These are phyloP conservation scores for Diachasmimorpha longicaudata DNA, from an alignment of 1,140 invertebrate species.

Conservation along the genomic window DNA sequence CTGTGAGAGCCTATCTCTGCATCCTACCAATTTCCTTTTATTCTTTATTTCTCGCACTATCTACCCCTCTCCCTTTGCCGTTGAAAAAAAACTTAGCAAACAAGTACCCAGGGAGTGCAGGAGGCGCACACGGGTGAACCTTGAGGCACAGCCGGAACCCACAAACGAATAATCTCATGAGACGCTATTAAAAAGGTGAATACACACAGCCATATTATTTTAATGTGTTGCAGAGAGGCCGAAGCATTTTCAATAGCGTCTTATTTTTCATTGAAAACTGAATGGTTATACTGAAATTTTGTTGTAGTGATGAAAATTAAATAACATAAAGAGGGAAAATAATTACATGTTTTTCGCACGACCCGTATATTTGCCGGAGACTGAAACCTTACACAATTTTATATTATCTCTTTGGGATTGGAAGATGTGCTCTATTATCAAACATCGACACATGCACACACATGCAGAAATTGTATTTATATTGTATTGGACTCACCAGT, in stretches of 20 bases:
- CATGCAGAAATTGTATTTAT: neutral
- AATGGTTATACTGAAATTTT: neutral
- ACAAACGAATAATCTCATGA: constrained; percentile 2
- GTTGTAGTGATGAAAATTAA: neutral
- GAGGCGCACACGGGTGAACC: neutral
- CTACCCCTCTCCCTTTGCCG: neutral
- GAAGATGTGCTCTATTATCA: neutral
- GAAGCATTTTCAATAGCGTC: neutral
- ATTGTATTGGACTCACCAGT: constrained; percentile 44
- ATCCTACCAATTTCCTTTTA: constrained; percentile 20
- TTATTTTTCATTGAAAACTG: neutral
- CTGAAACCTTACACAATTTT: neutral
- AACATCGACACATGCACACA: neutral
- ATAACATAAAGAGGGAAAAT: neutral
- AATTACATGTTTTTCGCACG: neutral
- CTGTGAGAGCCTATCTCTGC: constrained; percentile 23
- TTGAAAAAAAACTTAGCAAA: neutral
- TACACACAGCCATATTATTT: neutral
- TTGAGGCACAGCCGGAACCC: constrained; percentile 1
- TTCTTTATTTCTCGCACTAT: constrained; percentile 11
- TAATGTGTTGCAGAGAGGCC: neutral
- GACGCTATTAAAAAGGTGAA: neutral
- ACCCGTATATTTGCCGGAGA: neutral
- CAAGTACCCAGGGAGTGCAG: neutral
- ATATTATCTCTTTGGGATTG: neutral